Conservation (phyloP, 2,888 invertebrate genomes). For the Mechanitis mazaeus region DNA sequence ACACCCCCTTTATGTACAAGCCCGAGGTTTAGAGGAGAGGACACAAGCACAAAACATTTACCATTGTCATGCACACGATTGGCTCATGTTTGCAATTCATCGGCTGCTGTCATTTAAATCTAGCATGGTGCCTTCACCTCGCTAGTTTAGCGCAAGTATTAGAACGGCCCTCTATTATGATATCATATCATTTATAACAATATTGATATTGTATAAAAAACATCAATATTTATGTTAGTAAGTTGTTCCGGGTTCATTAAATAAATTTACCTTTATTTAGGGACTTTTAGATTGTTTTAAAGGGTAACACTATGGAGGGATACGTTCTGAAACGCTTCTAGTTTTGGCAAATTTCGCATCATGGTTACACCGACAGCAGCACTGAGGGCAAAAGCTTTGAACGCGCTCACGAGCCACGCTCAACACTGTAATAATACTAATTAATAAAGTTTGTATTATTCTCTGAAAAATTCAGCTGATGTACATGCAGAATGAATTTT, state of each 20-base stretch:
- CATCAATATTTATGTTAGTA: too few relatives aligned
- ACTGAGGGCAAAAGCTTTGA: conserved; percentile 57
- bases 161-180: conserved; percentile 55
- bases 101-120: conserved; percentile 65
- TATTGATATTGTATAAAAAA: too few relatives aligned
- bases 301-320: conserved; percentile 63
- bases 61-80: conserved; percentile 69
- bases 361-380: conserved; percentile 57
- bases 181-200: conserved; percentile 36
- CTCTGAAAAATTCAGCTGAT: conserved; percentile 11
- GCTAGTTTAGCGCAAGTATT: conserved; percentile 64
- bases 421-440: conserved; percentile 40
- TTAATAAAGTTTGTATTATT: conserved; percentile 20
- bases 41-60: conserved; percentile 69
- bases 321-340: conserved; percentile 61
- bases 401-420: conserved; percentile 55
- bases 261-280: background rate
- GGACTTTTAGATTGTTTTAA: conserved; percentile 26
- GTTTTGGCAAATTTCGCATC: conserved; percentile 63
- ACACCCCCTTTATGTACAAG: conserved; percentile 15
- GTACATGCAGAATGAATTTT: conserved; percentile 6
- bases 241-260: too few relatives aligned
- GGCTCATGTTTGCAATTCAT: conserved; percentile 63
- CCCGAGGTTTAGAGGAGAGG: conserved; percentile 31
- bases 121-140: conserved; percentile 72